Percentiles rank a stretch among this genome's conserved stretches.
Conservation (phyloP, 2,888 invertebrate genomes). For the Subacronicta megacephala region DNA sequence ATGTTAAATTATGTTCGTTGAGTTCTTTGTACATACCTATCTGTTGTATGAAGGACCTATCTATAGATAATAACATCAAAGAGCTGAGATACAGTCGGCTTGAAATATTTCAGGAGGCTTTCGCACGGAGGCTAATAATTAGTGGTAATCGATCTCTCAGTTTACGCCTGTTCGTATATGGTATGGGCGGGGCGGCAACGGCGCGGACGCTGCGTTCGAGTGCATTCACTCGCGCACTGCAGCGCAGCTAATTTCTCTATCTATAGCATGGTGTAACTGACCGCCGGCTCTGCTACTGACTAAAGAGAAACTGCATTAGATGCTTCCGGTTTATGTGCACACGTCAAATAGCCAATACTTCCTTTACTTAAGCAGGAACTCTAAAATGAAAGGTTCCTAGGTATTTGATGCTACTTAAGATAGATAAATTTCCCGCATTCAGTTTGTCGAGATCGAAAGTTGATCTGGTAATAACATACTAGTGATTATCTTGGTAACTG, state of each 20-base stretch:
- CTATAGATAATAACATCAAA: constrained; percentile 54
- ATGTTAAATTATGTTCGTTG: constrained; percentile 1
- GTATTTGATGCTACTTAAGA: constrained; percentile 36
- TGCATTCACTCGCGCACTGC: constrained; percentile 84
- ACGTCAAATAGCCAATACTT: constrained; percentile 69
- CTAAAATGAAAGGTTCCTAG: constrained; percentile 36
- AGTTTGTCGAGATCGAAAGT: constrained; percentile 66
- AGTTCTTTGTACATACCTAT: background rate
- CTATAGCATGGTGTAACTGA: constrained; percentile 88
- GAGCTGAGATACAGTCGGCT: constrained; percentile 59
- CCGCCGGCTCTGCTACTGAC: constrained; percentile 77
- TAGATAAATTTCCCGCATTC: constrained; percentile 45
- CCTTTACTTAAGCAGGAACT: constrained; percentile 46
- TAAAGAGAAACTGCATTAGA: constrained; percentile 87
- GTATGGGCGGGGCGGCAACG: constrained; percentile 73
- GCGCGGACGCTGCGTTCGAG: constrained; percentile 65
- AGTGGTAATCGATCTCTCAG: constrained; percentile 87
- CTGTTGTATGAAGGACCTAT: background rate
- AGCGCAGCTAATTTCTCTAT: constrained; percentile 87
- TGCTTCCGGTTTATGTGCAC: constrained; percentile 83
- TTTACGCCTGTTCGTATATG: constrained; percentile 82
- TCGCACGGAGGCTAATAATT: constrained; percentile 81
- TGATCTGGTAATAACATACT: constrained; percentile 65
- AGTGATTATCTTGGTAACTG: constrained; percentile 63
- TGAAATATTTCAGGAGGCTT: constrained; percentile 71